Percentiles rank a stretch among this genome's conserved stretches.
These are phyloP conservation scores for Exephanes ischioxanthus DNA, from an alignment of 2,888 invertebrate genomes.

Conservation along the genomic window DNA sequence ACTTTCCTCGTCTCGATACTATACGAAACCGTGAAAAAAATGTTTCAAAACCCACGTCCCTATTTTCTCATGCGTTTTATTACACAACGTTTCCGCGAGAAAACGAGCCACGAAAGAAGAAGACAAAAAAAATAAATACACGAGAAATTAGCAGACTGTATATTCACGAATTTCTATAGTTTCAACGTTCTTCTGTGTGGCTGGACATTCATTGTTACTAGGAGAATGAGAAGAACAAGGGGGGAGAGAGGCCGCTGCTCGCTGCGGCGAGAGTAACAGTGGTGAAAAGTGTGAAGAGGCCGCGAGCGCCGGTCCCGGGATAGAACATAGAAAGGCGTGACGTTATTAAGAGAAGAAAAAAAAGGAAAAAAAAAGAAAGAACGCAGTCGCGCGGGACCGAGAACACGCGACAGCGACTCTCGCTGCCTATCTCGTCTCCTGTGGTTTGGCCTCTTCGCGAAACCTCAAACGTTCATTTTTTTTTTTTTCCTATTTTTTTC, in stretches of 20 bases:
- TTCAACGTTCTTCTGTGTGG: slow-evolving; percentile 34
- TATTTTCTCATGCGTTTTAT: slow-evolving; percentile 21
- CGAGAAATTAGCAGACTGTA: slow-evolving; percentile 38
- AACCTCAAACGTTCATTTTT: slow-evolving; percentile 58
- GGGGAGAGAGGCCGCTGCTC: slow-evolving; percentile 22
- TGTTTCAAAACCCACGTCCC: neutral
- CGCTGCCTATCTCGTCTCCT: slow-evolving; percentile 29
- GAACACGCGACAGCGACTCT: slow-evolving; percentile 39
- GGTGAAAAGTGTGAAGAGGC: slow-evolving; percentile 60
- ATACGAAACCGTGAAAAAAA: neutral
- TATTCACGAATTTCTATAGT: slow-evolving; percentile 38
- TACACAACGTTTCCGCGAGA: neutral
- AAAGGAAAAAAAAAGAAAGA: slow-evolving; percentile 16
- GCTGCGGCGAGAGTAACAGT: slow-evolving; percentile 40
- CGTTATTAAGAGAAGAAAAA: slow-evolving; percentile 57
- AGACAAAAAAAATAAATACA: slow-evolving; percentile 1
- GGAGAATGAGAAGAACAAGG: slow-evolving; percentile 36
- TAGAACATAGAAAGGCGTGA: slow-evolving; percentile 55
- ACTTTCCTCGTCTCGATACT: neutral
- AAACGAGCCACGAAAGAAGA: neutral
- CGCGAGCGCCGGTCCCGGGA: slow-evolving; percentile 33
- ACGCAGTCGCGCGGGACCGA: slow-evolving; percentile 33
- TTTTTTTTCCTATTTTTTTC: slow-evolving; percentile 6
- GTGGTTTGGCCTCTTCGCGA: slow-evolving; percentile 51
- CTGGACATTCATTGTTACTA: slow-evolving; percentile 29